A percentile compares a stretch with the other conserved stretches of the same genome.
phyloP scores from a whole-genome alignment of 2,113 vertebrate species.

The Dolichotis patagonum region DNA sequence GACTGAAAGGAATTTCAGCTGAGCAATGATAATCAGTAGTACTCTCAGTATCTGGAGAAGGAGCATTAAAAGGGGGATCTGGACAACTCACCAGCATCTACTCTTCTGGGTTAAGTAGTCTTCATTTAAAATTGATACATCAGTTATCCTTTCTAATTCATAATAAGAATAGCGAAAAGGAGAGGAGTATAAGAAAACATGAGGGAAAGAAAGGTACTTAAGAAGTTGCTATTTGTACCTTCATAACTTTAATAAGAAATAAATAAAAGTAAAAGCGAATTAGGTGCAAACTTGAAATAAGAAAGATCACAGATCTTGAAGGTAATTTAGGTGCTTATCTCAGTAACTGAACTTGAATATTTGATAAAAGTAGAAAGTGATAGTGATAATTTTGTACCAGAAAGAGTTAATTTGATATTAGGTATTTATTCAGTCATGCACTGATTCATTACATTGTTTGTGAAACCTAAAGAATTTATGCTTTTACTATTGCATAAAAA shows the following conservation, averaged over 20 bases:
- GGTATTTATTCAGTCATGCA: neutral
- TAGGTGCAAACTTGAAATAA: neutral
- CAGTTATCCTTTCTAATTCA: neutral
- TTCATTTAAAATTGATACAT: neutral
- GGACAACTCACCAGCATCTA: neutral
- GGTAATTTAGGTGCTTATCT: neutral
- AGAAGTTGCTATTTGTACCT: neutral
- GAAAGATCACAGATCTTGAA: neutral
- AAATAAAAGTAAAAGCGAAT: neutral
- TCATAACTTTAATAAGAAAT: neutral
- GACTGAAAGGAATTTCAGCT: neutral
- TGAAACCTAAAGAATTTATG: neutral
- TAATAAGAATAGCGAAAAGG: neutral
- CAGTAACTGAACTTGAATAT: neutral
- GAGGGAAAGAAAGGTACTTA: neutral
- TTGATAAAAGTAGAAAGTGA: neutral
- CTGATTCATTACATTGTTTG: conserved; percentile 11
- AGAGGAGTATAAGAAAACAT: neutral
- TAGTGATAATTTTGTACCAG: neutral
- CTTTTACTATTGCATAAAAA: neutral
- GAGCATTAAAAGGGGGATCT: neutral
- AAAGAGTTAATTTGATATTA: neutral
- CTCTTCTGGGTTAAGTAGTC: neutral
- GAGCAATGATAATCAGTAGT: neutral
- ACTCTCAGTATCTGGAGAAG: neutral